phyloP scores from a whole-genome alignment of 1,140 invertebrate species.

The Latrodectus geometricus region DNA sequence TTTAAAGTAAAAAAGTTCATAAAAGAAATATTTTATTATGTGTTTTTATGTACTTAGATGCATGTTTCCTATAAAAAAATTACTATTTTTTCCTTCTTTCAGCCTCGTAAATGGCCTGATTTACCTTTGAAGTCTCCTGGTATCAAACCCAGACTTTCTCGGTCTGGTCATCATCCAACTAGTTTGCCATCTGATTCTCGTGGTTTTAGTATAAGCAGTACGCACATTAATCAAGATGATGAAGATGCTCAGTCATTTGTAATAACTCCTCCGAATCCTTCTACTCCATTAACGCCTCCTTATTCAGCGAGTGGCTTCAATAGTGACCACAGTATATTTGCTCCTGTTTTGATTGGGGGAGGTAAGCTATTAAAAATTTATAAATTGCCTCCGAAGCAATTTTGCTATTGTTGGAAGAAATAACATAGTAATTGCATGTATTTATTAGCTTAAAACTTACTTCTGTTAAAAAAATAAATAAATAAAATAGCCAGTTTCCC shows the following conservation, averaged over 20 bases:
- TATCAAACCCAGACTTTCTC: slow-evolving; percentile 78
- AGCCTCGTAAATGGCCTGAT: slow-evolving; percentile 88
- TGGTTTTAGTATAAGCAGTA: slow-evolving; percentile 53
- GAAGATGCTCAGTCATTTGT: slow-evolving; percentile 62
- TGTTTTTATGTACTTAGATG: no score
- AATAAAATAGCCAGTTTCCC: no score
- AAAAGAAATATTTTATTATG: no score
- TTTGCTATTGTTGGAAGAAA: neutral
- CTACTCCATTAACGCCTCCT: slow-evolving; percentile 67
- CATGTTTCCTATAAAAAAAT: neutral
- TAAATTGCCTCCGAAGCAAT: neutral
- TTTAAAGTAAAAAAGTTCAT: neutral
- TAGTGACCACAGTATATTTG: slow-evolving; percentile 71
- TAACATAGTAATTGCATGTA: no score
- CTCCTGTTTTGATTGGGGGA: slow-evolving; percentile 69
- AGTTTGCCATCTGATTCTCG: slow-evolving; percentile 66
- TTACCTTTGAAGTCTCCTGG: slow-evolving; percentile 89
- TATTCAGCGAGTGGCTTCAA: slow-evolving; percentile 62
- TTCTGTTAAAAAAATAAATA: no score
- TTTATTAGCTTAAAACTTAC: no score
- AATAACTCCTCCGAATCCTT: slow-evolving; percentile 65
- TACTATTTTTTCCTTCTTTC: slow-evolving; percentile 64
- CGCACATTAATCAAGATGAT: slow-evolving; percentile 62
- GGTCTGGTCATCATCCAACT: slow-evolving; percentile 67
- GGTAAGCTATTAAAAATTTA: slow-evolving; percentile 61